phyloP scores from a whole-genome alignment of 2,113 vertebrate species.

The Vidua chalybeata region DNA sequence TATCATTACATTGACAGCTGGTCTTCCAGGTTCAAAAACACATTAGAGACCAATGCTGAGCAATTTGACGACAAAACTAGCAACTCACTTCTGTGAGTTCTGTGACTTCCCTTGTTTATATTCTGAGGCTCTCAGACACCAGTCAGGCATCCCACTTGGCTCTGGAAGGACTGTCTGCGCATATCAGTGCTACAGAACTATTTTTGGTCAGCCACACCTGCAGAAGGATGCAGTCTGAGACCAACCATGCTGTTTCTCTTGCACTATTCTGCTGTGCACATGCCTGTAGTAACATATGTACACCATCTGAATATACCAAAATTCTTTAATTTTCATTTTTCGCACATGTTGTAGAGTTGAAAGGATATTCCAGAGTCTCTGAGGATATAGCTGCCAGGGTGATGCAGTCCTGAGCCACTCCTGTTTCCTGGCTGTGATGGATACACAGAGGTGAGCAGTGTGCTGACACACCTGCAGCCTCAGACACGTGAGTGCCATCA shows the following conservation, averaged over 20 bases:
- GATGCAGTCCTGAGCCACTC: not conserved
- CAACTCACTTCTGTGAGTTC: not conserved
- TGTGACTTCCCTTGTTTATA: not conserved
- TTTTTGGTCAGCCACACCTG: not conserved
- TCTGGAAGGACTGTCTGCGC: not conserved
- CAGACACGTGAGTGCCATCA: accelerated
- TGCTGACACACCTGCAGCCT: not conserved
- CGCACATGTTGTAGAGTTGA: not conserved
- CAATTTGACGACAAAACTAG: not conserved
- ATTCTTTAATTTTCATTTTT: not conserved
- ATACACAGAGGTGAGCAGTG: accelerated
- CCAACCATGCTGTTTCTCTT: not conserved
- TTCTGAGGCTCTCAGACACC: not conserved
- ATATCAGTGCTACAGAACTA: accelerated
- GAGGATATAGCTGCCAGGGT: not conserved
- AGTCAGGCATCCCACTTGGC: not conserved
- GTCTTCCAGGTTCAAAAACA: not conserved
- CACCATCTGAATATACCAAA: not conserved
- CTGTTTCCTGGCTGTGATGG: not conserved
- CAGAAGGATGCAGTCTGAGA: not conserved
- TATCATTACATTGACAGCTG: not conserved
- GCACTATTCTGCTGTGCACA: not conserved
- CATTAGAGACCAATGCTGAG: not conserved
- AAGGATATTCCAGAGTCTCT: not conserved
- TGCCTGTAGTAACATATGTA: not conserved